Base-by-base conservation (phyloP, 2,797 vertebrate species). In the Epinephelus coioides region DNA sequence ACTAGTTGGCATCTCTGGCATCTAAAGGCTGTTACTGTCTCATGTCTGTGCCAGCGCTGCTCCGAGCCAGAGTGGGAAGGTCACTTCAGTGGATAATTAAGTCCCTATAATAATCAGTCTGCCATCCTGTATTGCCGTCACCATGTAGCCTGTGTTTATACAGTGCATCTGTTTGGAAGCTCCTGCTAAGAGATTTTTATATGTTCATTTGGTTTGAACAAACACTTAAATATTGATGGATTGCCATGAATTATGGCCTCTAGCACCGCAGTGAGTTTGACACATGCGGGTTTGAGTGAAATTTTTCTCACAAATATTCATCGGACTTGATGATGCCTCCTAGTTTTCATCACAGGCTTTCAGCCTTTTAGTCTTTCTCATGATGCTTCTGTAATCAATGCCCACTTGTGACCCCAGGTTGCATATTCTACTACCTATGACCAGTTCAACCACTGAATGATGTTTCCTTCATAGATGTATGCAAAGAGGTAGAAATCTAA, bases 71-170 rank as follows among this genome's bases (percentile, higher is more conserved):
- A 82, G 51, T 18, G 68, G 25, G 61, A 78, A 83, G 79, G 84
- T 87, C 81, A 88, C 66, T 76, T 79, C 53, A 84, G 74, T 70
- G 68, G 63, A 82, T 89, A 88, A 90, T 88, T 83, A 89, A 73
- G 49, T 77, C 65, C 14, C 64, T 30, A 15, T 69, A 66, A 75
- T 75, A 68, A 76, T 82, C 62, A 76, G 5, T 38, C 23, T 50
- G 47, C 50, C 62, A 66, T 68, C 23, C 56, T 68, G 40, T 75
- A 54, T 70, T 82, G 55, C 65, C 11, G 70, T 69, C 25, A 43
- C 53, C 21, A 38, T 27, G 27, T 50, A 10, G 40, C 15, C 43
- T 63, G 23, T 51, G 43, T 71, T 59, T 60, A 49, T 43, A 21
- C 46, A 68, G n/a, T 27, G n/a, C 55, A 56, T 23, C 44, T 18